These are phyloP conservation scores for Ceratosolen fusciceps DNA, from an alignment of 1,140 invertebrate genomes.

Conservation along the genomic window DNA sequence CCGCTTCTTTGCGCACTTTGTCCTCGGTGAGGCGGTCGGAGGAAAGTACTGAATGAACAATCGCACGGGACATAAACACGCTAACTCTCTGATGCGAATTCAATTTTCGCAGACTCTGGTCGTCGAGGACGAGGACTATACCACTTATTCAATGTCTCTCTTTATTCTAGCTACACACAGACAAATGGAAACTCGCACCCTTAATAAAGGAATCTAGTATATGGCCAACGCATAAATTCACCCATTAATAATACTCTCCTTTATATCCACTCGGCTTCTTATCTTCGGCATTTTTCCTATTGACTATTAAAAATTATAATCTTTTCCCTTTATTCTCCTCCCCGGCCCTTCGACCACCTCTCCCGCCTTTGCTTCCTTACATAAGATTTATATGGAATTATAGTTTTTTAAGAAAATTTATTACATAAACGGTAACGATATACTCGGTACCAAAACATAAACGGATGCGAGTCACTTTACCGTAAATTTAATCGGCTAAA, in stretches of 20 bases:
- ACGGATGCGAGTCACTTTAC: neutral
- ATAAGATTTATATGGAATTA: too few relatives aligned
- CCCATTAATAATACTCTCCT: neutral
- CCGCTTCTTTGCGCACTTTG: constrained; percentile 5
- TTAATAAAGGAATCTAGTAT: neutral
- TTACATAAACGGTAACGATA: neutral
- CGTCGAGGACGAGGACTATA: neutral
- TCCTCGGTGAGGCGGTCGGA: neutral
- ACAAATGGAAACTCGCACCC: neutral
- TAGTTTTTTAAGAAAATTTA: too few relatives aligned
- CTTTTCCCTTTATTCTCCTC: too few relatives aligned
- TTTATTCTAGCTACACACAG: neutral
- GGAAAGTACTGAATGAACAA: constrained; percentile 18
- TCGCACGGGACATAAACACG: neutral
- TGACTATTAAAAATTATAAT: too few relatives aligned
- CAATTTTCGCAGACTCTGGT: constrained; percentile 25
- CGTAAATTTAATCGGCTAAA: neutral
- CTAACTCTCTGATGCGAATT: constrained; percentile 25
- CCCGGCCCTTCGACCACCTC: too few relatives aligned
- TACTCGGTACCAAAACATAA: neutral
- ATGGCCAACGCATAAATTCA: too few relatives aligned
- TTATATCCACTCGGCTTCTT: neutral
- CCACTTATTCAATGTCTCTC: neutral
- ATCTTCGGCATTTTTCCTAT: neutral
- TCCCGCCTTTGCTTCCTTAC: too few relatives aligned